Evolutionary conservation across 2,797 vertebrate genomes (phyloP), one percentile per base, ranked within the genome.

Genomic region (Tapera naevia): DNA sequence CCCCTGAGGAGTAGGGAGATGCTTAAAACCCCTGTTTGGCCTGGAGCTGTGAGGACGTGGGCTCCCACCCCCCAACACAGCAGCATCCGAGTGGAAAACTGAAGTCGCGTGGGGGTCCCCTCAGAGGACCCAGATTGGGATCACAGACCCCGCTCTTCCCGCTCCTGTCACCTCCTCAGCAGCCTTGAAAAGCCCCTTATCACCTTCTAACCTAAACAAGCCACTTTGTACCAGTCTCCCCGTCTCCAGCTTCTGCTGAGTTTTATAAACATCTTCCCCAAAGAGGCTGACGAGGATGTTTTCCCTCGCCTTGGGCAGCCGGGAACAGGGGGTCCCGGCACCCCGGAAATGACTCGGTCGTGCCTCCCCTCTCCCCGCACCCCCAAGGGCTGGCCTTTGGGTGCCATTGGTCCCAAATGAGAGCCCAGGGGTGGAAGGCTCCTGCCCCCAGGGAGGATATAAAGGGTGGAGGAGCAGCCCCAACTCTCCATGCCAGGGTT

Each of bases 111-210:
- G 37, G 54, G 7, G 30, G 16, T 54, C 58, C 48, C 32, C 2
- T 1, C 0, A 0, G 37, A 24, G 28, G 25, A 13, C 35, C 25
- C 6, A 1, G 16, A 12, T 5, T 9, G 39, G 66, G 71, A 73
- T 73, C 43, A 5, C 0, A 3, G 64, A 48, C 60, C 56, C 80
- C 23, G 35, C 67, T 58, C 54, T 48, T 46, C 41, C 25, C 3
- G 3, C 41, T 57, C 25, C 24, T 80, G 37, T 43, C 78, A 89
- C 62, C 48, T 61, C 86, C 69, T 18, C 32, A 19, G 56, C 65
- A 76, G 88, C 94, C 93, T 94, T 95, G 93, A 86, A 75, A 83
- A 24, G 56, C 89, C 78, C 78, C 91, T 95, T 95, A 95, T 94
- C 93, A 17, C 78, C 37, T 37, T 60, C 2, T 76, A 93, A 91